A percentile compares a stretch with the other conserved stretches of the same genome.
phyloP scores from a whole-genome alignment of 1,140 invertebrate species.

The Mactra quadrangularis region DNA sequence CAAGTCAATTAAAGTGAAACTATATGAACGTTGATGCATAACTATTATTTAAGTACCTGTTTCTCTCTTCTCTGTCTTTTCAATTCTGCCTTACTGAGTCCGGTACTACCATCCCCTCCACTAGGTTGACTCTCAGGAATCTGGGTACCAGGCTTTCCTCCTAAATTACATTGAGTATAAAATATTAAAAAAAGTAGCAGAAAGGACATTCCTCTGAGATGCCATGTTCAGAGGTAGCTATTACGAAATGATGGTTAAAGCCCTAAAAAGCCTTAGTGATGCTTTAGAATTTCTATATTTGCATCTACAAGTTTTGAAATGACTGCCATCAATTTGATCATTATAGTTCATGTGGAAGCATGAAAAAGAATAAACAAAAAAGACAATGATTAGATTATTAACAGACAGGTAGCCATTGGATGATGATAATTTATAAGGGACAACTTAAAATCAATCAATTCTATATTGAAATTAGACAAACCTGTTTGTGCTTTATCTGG shows the following conservation, averaged over 20 bases:
- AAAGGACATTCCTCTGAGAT: not conserved
- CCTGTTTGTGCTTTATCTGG: not conserved
- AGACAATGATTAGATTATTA: too few relatives aligned
- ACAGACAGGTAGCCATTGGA: not conserved
- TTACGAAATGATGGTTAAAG: too few relatives aligned
- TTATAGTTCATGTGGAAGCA: not conserved
- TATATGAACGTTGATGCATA: not conserved
- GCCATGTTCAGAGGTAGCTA: not conserved
- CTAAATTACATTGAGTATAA: not conserved
- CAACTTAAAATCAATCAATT: not conserved
- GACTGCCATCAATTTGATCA: not conserved
- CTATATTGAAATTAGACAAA: too few relatives aligned
- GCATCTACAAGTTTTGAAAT: too few relatives aligned
- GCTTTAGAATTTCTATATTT: not conserved
- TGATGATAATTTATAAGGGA: not conserved
- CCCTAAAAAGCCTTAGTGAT: not conserved
- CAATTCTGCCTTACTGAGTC: constrained; percentile 89
- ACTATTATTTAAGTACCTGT: constrained; percentile 82
- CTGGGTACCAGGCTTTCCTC: not conserved
- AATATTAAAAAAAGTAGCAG: not conserved
- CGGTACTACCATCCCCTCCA: constrained; percentile 33
- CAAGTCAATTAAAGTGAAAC: not conserved
- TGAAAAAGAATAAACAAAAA: not conserved
- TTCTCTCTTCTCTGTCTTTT: constrained; percentile 91
- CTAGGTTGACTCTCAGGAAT: not conserved